Evolutionary conservation across 1,140 invertebrate genomes (phyloP), one percentile per base, ranked within the genome.

Genomic region (Potamilus streckersoni): DNA sequence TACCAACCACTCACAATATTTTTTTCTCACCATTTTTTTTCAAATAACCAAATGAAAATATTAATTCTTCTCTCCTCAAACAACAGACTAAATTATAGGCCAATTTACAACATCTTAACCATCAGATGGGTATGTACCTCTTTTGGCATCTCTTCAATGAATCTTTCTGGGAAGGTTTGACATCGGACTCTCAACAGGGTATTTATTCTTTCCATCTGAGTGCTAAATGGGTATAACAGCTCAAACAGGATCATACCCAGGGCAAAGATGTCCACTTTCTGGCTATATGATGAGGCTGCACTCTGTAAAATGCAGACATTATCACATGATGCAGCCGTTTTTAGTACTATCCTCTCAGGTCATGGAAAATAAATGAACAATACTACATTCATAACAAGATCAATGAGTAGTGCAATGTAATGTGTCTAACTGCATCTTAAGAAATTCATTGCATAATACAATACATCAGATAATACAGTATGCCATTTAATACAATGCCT

Each of bases 191-290:
- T 88, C 60, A 91, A 90, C 20, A 91, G 73, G 12, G 88, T 88
- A 55, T 78, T 79, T 57, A 95, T 91, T 69, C 96, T 91, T 91
- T 99, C 97, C 93, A 97, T 95, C 88, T 96, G 94, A 0, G 98
- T 99, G 8, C 89, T 89, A 89, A 99, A 98, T 55, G 96, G 94
- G 73, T 94, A 93, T 23, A 98, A 91, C 62, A 99, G 89, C 90
- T 99, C 98, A 88, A 97, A 96, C 64, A 98, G 92, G 75, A 99
- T 97, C 65, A 99, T 91, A 1, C 97, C 98, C 73, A 99, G 90
- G 0, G 97, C 96, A 91, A 96, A 99, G 74, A 99, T 98, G 87
- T 99, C 98, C 57, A 99, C 96, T 91, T 98, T 99, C 84, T 96
- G 95, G 86, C 95, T 94, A 88, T 99, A 98, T 49, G 38, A 49